Evolutionary conservation across 2,888 invertebrate species (phyloP).

Genomic region (Eupeodes latifasciatus): DNA sequence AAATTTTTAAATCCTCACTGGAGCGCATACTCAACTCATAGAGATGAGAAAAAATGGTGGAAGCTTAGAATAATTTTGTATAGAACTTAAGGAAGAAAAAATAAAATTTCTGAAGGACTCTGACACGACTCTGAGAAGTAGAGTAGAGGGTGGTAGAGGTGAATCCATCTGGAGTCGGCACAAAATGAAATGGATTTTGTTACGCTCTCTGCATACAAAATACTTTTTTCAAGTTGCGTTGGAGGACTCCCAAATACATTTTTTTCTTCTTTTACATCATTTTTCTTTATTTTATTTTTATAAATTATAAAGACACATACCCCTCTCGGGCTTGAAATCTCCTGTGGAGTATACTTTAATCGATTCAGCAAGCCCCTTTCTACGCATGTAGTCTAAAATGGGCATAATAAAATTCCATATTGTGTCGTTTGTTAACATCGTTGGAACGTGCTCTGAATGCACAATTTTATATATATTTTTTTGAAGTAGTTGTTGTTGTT

Average conservation of each 20-base stretch:
- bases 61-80: slow-evolving; percentile 27
- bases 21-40: slow-evolving; percentile 70
- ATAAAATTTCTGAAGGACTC: slow-evolving; percentile 2
- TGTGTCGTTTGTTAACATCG: slow-evolving; percentile 70
- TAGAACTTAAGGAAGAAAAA: background rate
- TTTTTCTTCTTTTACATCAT: background rate
- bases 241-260: slow-evolving; percentile 60
- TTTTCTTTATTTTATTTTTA: slow-evolving; percentile 16
- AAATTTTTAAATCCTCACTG: background rate
- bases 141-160: slow-evolving; percentile 39
- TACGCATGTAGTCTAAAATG: slow-evolving; percentile 61
- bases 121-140: background rate
- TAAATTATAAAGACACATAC: background rate
- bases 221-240: slow-evolving; percentile 42
- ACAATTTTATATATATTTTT: slow-evolving; percentile 40
- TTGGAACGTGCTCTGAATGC: slow-evolving; percentile 65
- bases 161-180: slow-evolving; percentile 50
- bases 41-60: slow-evolving; percentile 7
- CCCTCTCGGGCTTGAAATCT: slow-evolving; percentile 30
- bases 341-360: slow-evolving; percentile 56
- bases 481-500: slow-evolving; percentile 50
- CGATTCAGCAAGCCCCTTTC: slow-evolving; percentile 65
- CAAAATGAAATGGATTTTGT: slow-evolving; percentile 59
- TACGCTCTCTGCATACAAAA: slow-evolving; percentile 66
- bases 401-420: slow-evolving; percentile 62